Conservation (phyloP, 2,113 vertebrate species). For the Lycocorax pyrrhopterus region DNA sequence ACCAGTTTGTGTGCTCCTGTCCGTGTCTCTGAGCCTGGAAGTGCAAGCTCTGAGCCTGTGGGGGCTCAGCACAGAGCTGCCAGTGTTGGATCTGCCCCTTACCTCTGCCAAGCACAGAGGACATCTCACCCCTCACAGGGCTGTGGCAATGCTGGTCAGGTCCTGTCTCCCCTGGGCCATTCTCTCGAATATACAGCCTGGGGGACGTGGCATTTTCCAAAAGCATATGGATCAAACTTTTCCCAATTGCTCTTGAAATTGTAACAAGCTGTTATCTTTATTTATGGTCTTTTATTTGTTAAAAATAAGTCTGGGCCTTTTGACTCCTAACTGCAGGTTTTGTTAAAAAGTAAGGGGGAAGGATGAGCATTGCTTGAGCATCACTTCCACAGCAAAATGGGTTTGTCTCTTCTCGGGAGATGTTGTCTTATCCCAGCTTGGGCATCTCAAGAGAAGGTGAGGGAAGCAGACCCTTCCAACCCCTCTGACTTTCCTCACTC, state of each 20-base stretch:
- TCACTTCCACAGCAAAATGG: neutral
- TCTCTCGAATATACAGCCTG: neutral
- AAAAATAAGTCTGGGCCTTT: neutral
- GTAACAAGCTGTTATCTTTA: neutral
- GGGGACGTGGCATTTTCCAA: neutral
- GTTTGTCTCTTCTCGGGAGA: neutral
- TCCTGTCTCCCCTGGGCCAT: neutral
- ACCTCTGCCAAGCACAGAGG: neutral
- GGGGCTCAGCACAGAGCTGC: neutral
- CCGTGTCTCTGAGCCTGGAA: neutral
- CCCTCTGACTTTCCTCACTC: neutral
- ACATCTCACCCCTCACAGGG: neutral
- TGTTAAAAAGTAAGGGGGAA: neutral
- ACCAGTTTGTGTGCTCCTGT: neutral
- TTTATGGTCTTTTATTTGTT: neutral
- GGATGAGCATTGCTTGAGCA: neutral
- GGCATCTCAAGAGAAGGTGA: neutral
- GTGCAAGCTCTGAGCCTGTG: neutral
- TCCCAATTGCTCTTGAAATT: neutral
- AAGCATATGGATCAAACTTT: neutral
- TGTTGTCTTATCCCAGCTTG: neutral
- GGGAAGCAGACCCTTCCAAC: neutral
- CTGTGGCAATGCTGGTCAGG: neutral
- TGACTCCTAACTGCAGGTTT: neutral
- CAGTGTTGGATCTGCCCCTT: neutral